phyloP scores from a whole-genome alignment of 2,113 vertebrate species.

The Neoarius graeffei region DNA sequence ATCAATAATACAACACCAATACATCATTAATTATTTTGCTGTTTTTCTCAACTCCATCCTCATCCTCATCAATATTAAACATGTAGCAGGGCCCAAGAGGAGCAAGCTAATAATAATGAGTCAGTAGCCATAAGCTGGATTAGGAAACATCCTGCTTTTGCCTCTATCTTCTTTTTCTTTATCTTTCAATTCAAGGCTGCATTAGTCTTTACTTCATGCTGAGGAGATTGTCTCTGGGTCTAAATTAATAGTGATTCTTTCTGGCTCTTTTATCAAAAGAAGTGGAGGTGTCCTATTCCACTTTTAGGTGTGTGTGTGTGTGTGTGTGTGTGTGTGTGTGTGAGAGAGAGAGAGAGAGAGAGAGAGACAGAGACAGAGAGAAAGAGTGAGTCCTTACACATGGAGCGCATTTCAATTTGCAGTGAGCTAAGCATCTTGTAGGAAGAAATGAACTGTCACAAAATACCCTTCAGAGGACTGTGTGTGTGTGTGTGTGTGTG shows the following conservation, averaged over 20 bases:
- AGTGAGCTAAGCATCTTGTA: conserved; percentile 59
- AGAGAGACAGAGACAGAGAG: too few species aligned
- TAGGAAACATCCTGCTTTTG: conserved; percentile 46
- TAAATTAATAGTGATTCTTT: conserved; percentile 53
- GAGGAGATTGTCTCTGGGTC: conserved; percentile 49
- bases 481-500: conserved; percentile 19
- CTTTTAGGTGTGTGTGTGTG: conserved; percentile 47
- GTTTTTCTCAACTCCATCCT: conserved; percentile 45
- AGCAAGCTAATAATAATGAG: conserved; percentile 47
- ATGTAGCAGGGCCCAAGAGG: conserved; percentile 39
- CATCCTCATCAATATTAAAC: conserved; percentile 57
- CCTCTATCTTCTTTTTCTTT: not conserved
- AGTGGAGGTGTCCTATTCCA: conserved; percentile 52
- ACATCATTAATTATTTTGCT: conserved; percentile 40
- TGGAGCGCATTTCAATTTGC: conserved; percentile 63
- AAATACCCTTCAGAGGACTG: conserved; percentile 55
- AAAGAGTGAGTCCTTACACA: not conserved
- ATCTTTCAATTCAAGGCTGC: not conserved
- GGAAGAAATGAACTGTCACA: conserved; percentile 57
- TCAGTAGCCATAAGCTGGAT: conserved; percentile 47
- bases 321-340: too few species aligned
- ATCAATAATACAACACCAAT: conserved; percentile 12
- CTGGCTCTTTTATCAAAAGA: conserved; percentile 33
- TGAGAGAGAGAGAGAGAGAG: not conserved
- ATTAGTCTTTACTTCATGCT: not conserved